Base-by-base conservation (phyloP, 2,797 vertebrate species). In the Argyrosomus regius region DNA sequence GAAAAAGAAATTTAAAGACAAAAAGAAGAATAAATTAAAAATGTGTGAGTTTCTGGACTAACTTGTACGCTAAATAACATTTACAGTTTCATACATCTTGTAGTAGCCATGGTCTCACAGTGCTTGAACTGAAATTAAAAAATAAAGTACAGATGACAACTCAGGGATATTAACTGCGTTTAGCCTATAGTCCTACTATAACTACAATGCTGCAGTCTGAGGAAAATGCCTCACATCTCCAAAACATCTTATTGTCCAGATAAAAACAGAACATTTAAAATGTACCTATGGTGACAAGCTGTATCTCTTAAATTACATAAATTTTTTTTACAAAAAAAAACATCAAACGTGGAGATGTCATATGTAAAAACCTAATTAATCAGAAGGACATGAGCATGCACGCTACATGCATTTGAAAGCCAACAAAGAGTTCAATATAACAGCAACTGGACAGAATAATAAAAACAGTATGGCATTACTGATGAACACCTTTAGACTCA, bases 11-110 rank as follows among this genome's bases (percentile, higher is more conserved):
- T 78, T 69, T 71, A 81, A 81, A 78, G 68, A 76, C 43, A 59
- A 65, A 57, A 28, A 77, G 63, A 48, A 52, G 89, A 92, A 95
- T 94, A 95, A 94, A 93, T 94, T 80, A 92, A 89, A 91, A 86
- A 67, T 0, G 31, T 59, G 78, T 83, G 83, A 88, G 65, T 86
- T 89, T 49, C 64, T 78, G 75, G 84, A 91, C 77, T 84, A 75
- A 81, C 80, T 49, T 76, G 56, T 81, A 71, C 24, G 64, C 72
- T 81, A 64, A 77, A 82, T 83, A 83, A 72, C 93, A 95, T 95
- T 92, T 94, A 95, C 93, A 95, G 45, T 86, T 90, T 91, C 52
- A 85, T 85, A 92, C 75, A 91, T 77, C 41, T 82, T 28, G 62
- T 82, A 84, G 84, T 86, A 86, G 90, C 80, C 70, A 59, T 59